phyloP scores from a whole-genome alignment of 1,140 invertebrate genomes.

The Ericerus pela region DNA sequence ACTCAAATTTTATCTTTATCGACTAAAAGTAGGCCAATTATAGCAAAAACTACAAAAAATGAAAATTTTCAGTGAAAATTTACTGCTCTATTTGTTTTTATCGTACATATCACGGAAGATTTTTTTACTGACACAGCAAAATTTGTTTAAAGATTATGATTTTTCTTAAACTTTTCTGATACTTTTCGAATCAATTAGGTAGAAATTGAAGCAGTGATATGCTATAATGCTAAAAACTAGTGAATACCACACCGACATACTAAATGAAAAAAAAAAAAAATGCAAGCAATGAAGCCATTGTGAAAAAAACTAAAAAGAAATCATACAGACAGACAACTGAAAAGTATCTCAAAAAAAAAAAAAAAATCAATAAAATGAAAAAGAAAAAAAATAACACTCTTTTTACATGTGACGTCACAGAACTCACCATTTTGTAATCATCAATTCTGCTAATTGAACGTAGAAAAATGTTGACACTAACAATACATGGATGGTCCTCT shows the following conservation, averaged over 20 bases:
- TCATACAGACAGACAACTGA: too few relatives aligned
- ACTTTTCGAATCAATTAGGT: too few relatives aligned
- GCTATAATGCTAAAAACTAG: background rate
- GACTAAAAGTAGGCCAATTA: too few relatives aligned
- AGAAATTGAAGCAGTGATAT: background rate
- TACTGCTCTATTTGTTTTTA: too few relatives aligned
- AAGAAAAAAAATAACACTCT: constrained; percentile 11
- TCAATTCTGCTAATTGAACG: constrained; percentile 96
- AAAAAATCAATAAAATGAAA: constrained; percentile 10
- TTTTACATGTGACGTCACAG: constrained; percentile 18
- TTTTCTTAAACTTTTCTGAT: too few relatives aligned
- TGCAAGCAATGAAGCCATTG: background rate
- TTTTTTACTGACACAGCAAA: too few relatives aligned
- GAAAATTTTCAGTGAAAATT: too few relatives aligned
- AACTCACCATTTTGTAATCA: constrained; percentile 97
- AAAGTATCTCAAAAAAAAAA: constrained; percentile 7
- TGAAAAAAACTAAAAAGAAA: background rate
- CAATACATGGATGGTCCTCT: constrained; percentile 48
- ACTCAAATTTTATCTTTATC: too few relatives aligned
- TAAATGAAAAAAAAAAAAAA: background rate
- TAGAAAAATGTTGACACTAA: constrained; percentile 82
- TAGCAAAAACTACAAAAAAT: too few relatives aligned
- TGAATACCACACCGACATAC: background rate
- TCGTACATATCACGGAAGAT: too few relatives aligned
- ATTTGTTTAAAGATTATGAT: too few relatives aligned